These are phyloP conservation scores for Lasioglossum pauxillum DNA, from an alignment of 2,888 invertebrate species.

Conservation along the genomic window DNA sequence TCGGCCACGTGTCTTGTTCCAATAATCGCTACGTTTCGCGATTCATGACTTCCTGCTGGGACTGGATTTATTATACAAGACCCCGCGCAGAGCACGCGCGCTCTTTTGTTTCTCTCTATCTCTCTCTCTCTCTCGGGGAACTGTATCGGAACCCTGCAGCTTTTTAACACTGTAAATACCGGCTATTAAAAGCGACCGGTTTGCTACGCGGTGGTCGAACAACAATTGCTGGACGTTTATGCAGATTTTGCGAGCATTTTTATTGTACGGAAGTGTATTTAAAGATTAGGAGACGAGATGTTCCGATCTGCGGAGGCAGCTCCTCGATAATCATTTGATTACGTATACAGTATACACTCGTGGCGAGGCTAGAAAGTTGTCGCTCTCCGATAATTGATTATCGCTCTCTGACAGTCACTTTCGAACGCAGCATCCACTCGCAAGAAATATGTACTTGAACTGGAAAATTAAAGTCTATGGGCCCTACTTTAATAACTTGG, in stretches of 20 bases:
- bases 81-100: neutral
- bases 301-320: neutral
- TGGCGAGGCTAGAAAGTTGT: neutral
- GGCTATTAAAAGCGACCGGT: neutral
- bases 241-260: neutral
- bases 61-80: slow-evolving; percentile 40
- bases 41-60: slow-evolving; percentile 44
- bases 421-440: neutral
- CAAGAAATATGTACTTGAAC: neutral
- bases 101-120: slow-evolving; percentile 31
- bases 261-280: too few relatives aligned
- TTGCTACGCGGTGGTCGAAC: neutral
- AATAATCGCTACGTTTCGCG: slow-evolving; percentile 48
- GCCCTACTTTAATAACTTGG: neutral
- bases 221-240: neutral
- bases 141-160: neutral
- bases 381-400: too few relatives aligned
- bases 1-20: slow-evolving; percentile 49
- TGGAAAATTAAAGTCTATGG: neutral
- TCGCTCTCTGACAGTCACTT: too few relatives aligned
- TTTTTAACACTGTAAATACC: neutral
- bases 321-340: neutral
- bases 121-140: neutral
- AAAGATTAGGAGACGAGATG: neutral
- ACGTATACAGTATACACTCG: neutral